Conservation (phyloP, 2,113 vertebrate species). For the Herpailurus yagouaroundi region DNA sequence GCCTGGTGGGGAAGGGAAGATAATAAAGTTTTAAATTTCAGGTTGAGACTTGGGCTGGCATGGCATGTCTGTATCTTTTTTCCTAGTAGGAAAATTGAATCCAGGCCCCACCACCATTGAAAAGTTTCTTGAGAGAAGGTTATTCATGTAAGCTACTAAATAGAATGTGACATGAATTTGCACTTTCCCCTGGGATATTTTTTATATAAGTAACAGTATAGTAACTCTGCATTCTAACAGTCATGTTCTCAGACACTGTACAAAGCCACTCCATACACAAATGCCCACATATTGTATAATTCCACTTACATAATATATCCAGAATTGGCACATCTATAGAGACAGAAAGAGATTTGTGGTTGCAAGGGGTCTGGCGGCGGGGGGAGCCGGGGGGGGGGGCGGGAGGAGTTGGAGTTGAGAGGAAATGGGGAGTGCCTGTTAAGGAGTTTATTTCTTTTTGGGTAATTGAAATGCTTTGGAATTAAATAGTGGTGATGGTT, state of each 20-base stretch:
- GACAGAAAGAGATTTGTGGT: background rate
- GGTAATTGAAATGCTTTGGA: slow-evolving; percentile 7
- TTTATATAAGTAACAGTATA: slow-evolving; percentile 2
- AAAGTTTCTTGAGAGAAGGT: background rate
- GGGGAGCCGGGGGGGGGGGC: too few relatives aligned
- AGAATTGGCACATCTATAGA: slow-evolving; percentile 30
- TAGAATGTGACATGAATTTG: background rate
- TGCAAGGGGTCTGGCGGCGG: background rate
- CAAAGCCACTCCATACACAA: slow-evolving; percentile 13
- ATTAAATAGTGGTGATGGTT: slow-evolving; percentile 6
- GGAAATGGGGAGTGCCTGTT: background rate
- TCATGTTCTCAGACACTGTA: background rate
- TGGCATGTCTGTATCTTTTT: slow-evolving; percentile 60
- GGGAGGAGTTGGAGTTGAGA: background rate
- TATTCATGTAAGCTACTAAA: slow-evolving; percentile 16
- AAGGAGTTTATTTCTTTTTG: slow-evolving; percentile 4
- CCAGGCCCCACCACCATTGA: background rate
- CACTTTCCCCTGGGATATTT: slow-evolving; percentile 6
- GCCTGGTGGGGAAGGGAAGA: background rate
- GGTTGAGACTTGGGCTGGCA: background rate
- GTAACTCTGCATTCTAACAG: background rate
- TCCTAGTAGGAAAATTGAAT: slow-evolving; percentile 65
- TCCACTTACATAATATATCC: background rate
- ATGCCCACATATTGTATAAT: background rate
- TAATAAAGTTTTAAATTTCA: slow-evolving; percentile 73